phyloP scores from a whole-genome alignment of 2,113 vertebrate genomes.

The Megatriorchis doriae region DNA sequence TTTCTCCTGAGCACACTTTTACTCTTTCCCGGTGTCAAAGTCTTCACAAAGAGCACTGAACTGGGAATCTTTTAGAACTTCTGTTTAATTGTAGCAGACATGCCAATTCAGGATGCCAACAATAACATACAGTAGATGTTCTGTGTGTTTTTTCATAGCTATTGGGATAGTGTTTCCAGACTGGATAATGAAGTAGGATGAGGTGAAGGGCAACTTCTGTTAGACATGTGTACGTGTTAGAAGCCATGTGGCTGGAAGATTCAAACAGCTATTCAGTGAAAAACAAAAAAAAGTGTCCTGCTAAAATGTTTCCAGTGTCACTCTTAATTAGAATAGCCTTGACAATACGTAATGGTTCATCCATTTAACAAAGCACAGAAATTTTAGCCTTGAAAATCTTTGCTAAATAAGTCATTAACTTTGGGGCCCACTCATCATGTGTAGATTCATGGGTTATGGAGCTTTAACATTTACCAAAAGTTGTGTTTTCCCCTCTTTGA shows the following conservation, averaged over 20 bases:
- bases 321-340: not conserved
- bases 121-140: constrained; percentile 46
- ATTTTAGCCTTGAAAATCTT: not conserved
- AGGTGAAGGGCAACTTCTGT: not conserved
- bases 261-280: not conserved
- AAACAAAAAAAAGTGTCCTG: not conserved
- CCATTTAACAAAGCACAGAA: not conserved
- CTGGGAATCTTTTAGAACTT: constrained; percentile 22
- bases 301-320: not conserved
- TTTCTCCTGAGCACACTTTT: not conserved
- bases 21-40: not conserved
- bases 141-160: constrained; percentile 11
- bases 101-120: constrained; percentile 40
- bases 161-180: not conserved
- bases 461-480: not conserved
- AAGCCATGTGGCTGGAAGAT: not conserved
- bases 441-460: not conserved
- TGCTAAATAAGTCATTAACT: not conserved
- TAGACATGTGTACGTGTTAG: not conserved
- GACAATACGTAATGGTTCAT: not conserved
- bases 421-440: not conserved
- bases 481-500: not conserved
- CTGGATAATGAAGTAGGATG: constrained; percentile 36
- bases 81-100: constrained; percentile 29
- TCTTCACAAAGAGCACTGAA: not conserved